Evolutionary conservation across 2,888 invertebrate genomes (phyloP).

Genomic region (Ennomos erosarius): DNA sequence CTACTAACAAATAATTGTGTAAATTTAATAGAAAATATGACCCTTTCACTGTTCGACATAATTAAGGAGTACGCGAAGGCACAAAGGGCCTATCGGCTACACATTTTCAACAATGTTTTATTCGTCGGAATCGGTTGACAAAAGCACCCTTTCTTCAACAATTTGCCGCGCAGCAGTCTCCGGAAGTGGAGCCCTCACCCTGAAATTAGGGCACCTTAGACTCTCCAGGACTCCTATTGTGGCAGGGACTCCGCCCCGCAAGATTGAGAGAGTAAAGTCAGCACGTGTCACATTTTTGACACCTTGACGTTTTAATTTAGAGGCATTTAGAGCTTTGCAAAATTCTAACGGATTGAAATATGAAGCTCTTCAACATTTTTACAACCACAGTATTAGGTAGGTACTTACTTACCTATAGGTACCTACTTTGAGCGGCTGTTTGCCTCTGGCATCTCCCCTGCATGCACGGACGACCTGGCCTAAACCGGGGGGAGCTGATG

Average conservation of each 20-base stretch:
- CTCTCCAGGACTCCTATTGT: conserved; percentile 77
- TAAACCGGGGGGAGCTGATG: too few relatives aligned
- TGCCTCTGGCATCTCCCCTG: too few relatives aligned
- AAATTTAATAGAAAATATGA: conserved; percentile 84
- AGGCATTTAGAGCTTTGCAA: conserved; percentile 4
- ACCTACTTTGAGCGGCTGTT: too few relatives aligned
- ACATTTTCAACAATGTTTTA: conserved; percentile 78
- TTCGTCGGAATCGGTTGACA: conserved; percentile 83
- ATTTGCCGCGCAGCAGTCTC: conserved; percentile 79
- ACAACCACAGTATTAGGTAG: neutral
- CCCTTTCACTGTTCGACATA: conserved; percentile 83
- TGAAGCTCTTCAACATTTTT: neutral
- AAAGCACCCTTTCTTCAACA: conserved; percentile 83
- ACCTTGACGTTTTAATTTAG: conserved; percentile 45
- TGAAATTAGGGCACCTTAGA: conserved; percentile 75
- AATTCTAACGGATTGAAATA: conserved; percentile 31
- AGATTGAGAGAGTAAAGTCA: conserved; percentile 61
- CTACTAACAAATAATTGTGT: conserved; percentile 53
- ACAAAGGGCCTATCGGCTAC: conserved; percentile 81
- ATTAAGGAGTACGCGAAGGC: conserved; percentile 79
- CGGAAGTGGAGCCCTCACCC: conserved; percentile 76
- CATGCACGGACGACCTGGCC: too few relatives aligned
- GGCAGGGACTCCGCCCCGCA: conserved; percentile 73
- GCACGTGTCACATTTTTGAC: conserved; percentile 74
- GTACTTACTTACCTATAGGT: neutral